A percentile compares a stretch with the other conserved stretches of the same genome.
Evolutionary conservation across 2,888 invertebrate species (phyloP).

Genomic region (Sinodicranocentrus sp.): DNA sequence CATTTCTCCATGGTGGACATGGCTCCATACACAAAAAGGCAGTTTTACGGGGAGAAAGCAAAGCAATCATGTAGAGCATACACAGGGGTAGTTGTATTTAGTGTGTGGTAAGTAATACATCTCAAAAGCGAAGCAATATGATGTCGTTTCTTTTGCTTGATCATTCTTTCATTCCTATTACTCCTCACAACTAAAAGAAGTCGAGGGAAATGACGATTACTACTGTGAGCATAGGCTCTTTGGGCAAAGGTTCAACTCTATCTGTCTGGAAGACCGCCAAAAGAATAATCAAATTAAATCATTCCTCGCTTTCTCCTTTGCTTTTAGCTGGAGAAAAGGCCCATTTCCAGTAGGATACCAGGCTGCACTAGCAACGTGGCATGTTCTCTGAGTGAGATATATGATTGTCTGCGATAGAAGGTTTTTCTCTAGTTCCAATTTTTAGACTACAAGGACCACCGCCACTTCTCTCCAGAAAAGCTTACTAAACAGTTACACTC

Average conservation of each 20-base stretch:
- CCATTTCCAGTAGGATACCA: no score
- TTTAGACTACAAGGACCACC: not conserved
- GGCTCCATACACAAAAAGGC: not conserved
- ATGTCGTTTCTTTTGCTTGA: slow-evolving; percentile 57
- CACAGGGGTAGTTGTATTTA: not conserved
- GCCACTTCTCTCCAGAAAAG: slow-evolving; percentile 29
- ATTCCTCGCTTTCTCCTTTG: slow-evolving; percentile 65
- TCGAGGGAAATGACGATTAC: slow-evolving; percentile 66
- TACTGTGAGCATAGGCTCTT: slow-evolving; percentile 65
- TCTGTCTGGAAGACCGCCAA: slow-evolving; percentile 75
- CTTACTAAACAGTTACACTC: slow-evolving; percentile 55
- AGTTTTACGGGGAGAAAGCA: slow-evolving; percentile 2
- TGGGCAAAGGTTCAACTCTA: slow-evolving; percentile 76
- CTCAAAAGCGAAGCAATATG: slow-evolving; percentile 43
- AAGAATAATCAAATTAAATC: slow-evolving; percentile 77
- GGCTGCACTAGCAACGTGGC: no score
- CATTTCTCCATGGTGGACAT: slow-evolving; percentile 34
- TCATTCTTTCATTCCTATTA: slow-evolving; percentile 52
- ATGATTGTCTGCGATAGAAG: slow-evolving; percentile 1
- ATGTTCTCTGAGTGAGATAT: slow-evolving; percentile 1
- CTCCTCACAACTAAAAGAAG: slow-evolving; percentile 37
- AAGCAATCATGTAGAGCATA: slow-evolving; percentile 25
- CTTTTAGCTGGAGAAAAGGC: slow-evolving; percentile 16
- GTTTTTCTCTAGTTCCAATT: no score
- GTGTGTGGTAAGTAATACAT: slow-evolving; percentile 41